Conservation (phyloP, 2,797 vertebrate species). For the Columba guinea region DNA sequence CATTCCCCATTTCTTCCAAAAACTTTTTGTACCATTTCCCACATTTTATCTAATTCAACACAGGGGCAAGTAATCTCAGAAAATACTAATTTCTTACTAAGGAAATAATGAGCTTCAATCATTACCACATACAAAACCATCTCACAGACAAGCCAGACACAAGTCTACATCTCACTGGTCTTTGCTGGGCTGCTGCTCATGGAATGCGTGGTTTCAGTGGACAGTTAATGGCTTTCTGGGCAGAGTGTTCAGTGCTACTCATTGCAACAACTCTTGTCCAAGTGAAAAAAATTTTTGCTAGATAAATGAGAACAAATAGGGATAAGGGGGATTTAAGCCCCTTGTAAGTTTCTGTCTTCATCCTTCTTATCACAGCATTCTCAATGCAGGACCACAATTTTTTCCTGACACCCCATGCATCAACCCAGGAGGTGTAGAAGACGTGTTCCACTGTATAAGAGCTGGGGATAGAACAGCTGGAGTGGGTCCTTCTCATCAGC, state of each 20-base stretch:
- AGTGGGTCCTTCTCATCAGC: not conserved
- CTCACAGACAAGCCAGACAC: not conserved
- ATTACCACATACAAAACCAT: not conserved
- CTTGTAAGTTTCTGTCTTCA: not conserved
- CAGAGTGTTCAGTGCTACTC: not conserved
- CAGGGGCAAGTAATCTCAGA: not conserved
- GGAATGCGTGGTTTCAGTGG: not conserved
- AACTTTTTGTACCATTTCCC: not conserved
- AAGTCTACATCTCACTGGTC: not conserved
- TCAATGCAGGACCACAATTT: not conserved
- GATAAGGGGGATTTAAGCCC: not conserved
- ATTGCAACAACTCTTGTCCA: not conserved
- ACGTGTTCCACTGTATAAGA: not conserved
- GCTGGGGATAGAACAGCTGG: not conserved
- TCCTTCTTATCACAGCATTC: not conserved
- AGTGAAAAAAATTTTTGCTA: not conserved
- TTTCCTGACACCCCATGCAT: not conserved
- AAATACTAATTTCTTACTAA: not conserved
- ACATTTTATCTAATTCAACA: not conserved
- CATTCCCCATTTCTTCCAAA: not conserved
- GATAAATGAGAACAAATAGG: not conserved
- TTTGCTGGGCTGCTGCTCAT: not conserved
- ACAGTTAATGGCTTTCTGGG: not conserved
- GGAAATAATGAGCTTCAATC: not conserved
- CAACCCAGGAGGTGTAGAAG: not conserved